These are phyloP conservation scores for Chrysina gloriosa DNA, from an alignment of 2,888 invertebrate genomes.

Conservation along the genomic window DNA sequence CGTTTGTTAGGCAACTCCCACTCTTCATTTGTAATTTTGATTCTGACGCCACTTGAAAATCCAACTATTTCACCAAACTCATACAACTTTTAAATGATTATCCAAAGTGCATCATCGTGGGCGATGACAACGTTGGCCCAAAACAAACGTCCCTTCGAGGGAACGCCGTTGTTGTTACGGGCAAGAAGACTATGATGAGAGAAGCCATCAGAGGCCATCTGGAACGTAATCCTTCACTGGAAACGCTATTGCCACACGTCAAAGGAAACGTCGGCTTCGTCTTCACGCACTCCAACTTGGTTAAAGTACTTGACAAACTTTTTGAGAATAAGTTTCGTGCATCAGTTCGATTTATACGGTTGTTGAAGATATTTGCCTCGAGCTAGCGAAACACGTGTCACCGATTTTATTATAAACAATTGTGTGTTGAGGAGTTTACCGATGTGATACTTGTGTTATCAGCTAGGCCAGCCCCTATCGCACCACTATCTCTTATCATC, in stretches of 20 bases:
- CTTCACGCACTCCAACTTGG: slow-evolving; percentile 95
- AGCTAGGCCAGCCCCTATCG: slow-evolving; percentile 97
- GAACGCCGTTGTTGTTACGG: slow-evolving; percentile 94
- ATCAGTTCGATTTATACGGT: too few species aligned
- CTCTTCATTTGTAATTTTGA: too few species aligned
- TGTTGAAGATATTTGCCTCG: too few species aligned
- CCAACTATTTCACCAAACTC: too few species aligned
- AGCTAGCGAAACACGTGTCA: too few species aligned
- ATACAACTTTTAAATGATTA: slow-evolving; percentile 96
- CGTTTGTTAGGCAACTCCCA: too few species aligned
- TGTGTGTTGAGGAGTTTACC: too few species aligned
- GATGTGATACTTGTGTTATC: too few species aligned
- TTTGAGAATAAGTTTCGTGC: slow-evolving; percentile 97
- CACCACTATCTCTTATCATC: slow-evolving; percentile 94
- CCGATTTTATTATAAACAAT: too few species aligned
- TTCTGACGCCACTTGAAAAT: too few species aligned
- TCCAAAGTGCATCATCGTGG: slow-evolving; percentile 99
- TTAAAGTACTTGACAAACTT: slow-evolving; percentile 89
- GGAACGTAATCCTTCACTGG: slow-evolving; percentile 92
- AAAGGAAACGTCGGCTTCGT: slow-evolving; percentile 98
- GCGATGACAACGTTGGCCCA: slow-evolving; percentile 99
- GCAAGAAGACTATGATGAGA: slow-evolving; percentile 99
- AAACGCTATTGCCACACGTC: slow-evolving; percentile 95
- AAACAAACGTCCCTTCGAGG: slow-evolving; percentile 96
- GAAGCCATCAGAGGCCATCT: slow-evolving; percentile 98